Evolutionary conservation across 2,888 invertebrate genomes (phyloP).

Genomic region (Onchidella celtica): DNA sequence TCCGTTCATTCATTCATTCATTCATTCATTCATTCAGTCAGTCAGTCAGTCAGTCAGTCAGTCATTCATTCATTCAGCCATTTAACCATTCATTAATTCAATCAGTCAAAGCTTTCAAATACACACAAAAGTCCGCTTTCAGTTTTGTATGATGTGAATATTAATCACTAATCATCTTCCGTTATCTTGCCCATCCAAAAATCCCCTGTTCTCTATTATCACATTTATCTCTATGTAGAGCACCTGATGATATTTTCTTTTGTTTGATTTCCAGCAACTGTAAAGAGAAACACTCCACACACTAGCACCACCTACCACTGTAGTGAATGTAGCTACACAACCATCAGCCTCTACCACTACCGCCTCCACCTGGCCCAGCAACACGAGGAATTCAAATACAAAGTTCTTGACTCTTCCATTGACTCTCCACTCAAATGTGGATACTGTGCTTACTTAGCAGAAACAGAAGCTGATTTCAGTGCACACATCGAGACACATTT

Average conservation of each 20-base stretch:
- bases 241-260: too few species aligned
- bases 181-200: too few species aligned
- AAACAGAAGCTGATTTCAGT: conserved; percentile 59
- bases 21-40: background rate
- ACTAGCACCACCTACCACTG: conserved; percentile 55
- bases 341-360: conserved; percentile 62
- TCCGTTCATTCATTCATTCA: background rate
- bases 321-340: conserved; percentile 57
- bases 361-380: conserved; percentile 61
- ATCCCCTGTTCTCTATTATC: too few species aligned
- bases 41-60: too few species aligned
- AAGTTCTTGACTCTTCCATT: conserved; percentile 54
- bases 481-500: conserved; percentile 63
- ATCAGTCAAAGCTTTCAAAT: too few species aligned
- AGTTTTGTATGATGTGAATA: background rate
- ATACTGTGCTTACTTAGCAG: conserved; percentile 60
- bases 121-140: background rate
- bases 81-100: too few species aligned
- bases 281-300: background rate
- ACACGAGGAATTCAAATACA: conserved; percentile 59
- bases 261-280: background rate
- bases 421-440: conserved; percentile 64
- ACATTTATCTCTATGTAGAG: too few species aligned
- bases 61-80: background rate
- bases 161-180: too few species aligned